A percentile compares a stretch with the other conserved stretches of the same genome.
These are phyloP conservation scores for Anastatus disparis DNA, from an alignment of 1,140 invertebrate genomes.

Conservation along the genomic window DNA sequence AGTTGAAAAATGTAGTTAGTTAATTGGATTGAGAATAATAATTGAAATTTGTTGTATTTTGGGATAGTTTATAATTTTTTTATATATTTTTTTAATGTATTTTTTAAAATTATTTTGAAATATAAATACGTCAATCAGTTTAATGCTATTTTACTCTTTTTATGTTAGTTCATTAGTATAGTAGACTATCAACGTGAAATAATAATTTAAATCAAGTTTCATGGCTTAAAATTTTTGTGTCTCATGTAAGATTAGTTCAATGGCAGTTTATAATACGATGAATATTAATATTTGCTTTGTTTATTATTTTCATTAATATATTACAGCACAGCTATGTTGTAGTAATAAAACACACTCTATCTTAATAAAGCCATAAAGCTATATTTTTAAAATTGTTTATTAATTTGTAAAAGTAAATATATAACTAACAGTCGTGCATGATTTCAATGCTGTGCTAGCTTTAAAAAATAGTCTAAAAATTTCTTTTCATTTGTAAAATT, in stretches of 20 bases:
- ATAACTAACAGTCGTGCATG: slow-evolving; percentile 27
- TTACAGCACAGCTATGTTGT: slow-evolving; percentile 21
- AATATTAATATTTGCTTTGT: slow-evolving; percentile 28
- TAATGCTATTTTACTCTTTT: slow-evolving; percentile 15
- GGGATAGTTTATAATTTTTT: no score
- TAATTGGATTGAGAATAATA: no score
- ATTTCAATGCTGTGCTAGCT: slow-evolving; percentile 17
- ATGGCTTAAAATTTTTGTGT: slow-evolving; percentile 18
- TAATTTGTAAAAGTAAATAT: not conserved
- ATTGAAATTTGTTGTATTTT: no score
- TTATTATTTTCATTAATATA: slow-evolving; percentile 22
- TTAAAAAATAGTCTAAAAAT: slow-evolving; percentile 14
- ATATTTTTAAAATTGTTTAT: not conserved
- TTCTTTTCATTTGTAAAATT: slow-evolving; percentile 10
- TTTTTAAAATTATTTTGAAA: no score
- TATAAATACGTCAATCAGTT: no score
- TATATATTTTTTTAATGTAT: no score
- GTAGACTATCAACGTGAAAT: not conserved
- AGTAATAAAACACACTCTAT: slow-evolving; percentile 12
- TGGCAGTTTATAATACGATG: not conserved
- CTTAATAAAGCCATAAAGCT: not conserved
- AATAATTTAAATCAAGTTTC: not conserved
- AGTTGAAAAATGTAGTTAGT: no score
- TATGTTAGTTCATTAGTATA: not conserved
- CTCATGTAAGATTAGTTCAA: not conserved